Evolutionary conservation across 2,113 vertebrate species (phyloP).

Genomic region (Todiramphus saurophagus): DNA sequence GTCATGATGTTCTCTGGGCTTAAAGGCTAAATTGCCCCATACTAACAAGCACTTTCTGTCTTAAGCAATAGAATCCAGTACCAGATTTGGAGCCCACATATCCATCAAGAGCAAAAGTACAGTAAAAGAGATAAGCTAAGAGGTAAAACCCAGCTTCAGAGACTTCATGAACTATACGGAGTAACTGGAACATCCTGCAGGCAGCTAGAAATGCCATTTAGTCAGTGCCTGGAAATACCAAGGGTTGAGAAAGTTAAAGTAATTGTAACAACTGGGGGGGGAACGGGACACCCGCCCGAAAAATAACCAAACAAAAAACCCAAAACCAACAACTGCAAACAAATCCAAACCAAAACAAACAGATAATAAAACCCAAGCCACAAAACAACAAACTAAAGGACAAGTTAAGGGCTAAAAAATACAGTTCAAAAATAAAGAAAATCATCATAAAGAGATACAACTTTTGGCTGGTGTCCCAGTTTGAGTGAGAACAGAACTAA

Average conservation of each 20-base stretch:
- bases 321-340: too few species aligned
- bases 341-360: too few species aligned
- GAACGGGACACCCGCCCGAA: neutral
- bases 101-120: neutral
- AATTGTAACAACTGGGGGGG: neutral
- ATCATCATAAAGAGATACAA: neutral
- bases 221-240: neutral
- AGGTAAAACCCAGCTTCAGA: constrained; percentile 17
- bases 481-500: too few species aligned
- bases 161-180: neutral
- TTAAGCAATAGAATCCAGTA: neutral
- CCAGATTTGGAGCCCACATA: neutral
- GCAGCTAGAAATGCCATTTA: constrained; percentile 9
- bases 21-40: neutral
- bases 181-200: neutral
- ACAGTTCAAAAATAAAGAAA: neutral
- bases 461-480: neutral
- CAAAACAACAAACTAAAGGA: neutral
- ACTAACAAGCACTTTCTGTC: constrained; percentile 2
- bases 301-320: too few species aligned
- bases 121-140: neutral
- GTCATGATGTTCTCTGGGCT: neutral
- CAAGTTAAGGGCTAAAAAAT: neutral
- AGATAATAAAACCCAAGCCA: too few species aligned
- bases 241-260: neutral